phyloP scores from a whole-genome alignment of 2,113 vertebrate species.

The Heterotis niloticus region DNA sequence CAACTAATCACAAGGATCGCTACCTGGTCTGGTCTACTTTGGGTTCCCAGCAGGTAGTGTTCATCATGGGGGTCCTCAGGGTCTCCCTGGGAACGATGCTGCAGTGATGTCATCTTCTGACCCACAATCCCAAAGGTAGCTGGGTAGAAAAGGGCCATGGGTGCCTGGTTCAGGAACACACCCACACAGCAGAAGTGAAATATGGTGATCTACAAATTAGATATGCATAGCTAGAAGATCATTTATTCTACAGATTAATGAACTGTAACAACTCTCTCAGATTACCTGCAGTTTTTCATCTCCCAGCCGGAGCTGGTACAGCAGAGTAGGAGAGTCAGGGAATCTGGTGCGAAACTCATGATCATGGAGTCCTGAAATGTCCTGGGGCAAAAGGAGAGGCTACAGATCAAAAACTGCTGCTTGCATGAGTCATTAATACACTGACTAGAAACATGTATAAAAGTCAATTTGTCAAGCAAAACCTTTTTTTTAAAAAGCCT shows the following conservation, averaged over 20 bases:
- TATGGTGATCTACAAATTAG: too few species aligned
- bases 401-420: background rate
- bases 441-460: background rate
- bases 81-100: conserved; percentile 88
- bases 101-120: conserved; percentile 92
- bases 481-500: too few species aligned
- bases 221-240: background rate
- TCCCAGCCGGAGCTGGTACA: conserved; percentile 88
- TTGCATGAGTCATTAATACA: background rate
- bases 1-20: background rate
- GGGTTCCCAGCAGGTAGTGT: conserved; percentile 88
- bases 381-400: conserved; percentile 50
- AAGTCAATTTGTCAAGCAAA: background rate
- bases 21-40: conserved; percentile 98
- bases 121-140: conserved; percentile 93
- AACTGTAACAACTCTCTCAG: background rate
- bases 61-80: conserved; percentile 94
- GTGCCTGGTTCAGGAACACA: conserved; percentile 65
- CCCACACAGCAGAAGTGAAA: background rate
- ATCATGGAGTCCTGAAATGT: conserved; percentile 88
- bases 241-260: background rate
- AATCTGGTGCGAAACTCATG: conserved; percentile 91
- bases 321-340: conserved; percentile 83
- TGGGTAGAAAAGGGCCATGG: conserved; percentile 96
- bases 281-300: conserved; percentile 94